These are phyloP conservation scores for Sebastes minor DNA, from an alignment of 2,797 vertebrate genomes.

Conservation along the genomic window DNA sequence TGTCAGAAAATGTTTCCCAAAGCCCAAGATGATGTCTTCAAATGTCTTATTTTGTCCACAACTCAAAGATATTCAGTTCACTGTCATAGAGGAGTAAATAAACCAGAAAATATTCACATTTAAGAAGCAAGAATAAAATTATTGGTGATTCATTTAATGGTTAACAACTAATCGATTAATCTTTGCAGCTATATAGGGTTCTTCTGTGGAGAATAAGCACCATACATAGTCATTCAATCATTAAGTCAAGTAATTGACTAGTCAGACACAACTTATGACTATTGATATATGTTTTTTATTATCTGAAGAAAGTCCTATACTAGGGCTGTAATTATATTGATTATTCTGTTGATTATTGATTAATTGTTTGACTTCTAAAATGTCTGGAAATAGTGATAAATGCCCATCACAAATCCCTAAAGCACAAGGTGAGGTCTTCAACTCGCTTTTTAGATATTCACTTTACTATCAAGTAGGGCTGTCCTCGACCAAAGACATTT, in stretches of 20 bases:
- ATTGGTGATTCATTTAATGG: no score
- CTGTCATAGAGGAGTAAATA: no score
- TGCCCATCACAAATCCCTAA: not conserved
- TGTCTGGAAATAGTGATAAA: not conserved
- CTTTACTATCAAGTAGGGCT: not conserved
- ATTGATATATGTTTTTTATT: not conserved
- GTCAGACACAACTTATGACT: not conserved
- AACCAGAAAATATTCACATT: no score
- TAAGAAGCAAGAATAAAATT: no score
- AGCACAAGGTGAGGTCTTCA: not conserved
- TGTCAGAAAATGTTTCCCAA: no score
- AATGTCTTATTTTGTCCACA: no score
- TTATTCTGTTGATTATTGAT: not conserved
- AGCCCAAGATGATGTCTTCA: no score
- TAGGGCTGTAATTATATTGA: not conserved
- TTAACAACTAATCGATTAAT: no score
- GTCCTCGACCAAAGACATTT: no score
- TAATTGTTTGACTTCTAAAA: not conserved
- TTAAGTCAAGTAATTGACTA: not conserved
- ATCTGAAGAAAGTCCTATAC: not conserved
- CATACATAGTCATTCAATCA: not conserved
- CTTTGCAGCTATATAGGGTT: not conserved
- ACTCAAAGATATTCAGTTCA: no score
- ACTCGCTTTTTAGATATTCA: not conserved
- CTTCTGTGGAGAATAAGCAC: not conserved